Evolutionary conservation across 2,888 invertebrate genomes (phyloP), one percentile per base, ranked within the genome.

Genomic region (Synergus umbraculus): DNA sequence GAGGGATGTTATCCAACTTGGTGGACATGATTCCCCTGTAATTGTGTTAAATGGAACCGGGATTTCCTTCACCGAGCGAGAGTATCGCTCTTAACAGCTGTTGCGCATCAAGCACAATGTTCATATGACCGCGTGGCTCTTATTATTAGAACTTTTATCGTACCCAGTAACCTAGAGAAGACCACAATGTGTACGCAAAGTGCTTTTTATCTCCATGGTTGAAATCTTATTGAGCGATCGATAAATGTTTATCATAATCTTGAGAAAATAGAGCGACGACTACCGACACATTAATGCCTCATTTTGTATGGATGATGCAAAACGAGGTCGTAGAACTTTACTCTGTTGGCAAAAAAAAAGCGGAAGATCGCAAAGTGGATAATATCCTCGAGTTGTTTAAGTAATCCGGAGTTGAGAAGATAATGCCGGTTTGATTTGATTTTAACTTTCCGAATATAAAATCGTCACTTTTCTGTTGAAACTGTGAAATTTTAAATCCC

Each of bases 11-110:
- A 73, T 18, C 73, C 73, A 73, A 73, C 66, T 43, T 66, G 66
- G 18, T 65, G 65, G n/a, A 66, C 37, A 73, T 73, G 83, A 44
- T 82, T 84, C 79, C 81, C 79, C 79, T 85, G 85, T 87, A 87
- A 89, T 89, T 87, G 87, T 86, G 85, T 86, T 88, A 88, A 54
- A 89, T 86, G 84, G 84, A 86, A 84, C 81, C 86, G 86, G 86
- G 87, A 89, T 88, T 89, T 89, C 87, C 87, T 88, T 84, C 85
- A 83, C 82, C 83, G 80, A 80, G 77, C 76, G 10, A 77, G 76
- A 81, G 76, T 83, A 78, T 82, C 83, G 82, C 81, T 83, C 80
- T 78, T 83, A 80, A 79, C 83, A 80, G 83, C 82, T 83, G 82
- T 54, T 54, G 73, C 54, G 37, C 80, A 64, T 78, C 77, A 54